Base-by-base conservation (phyloP, 2,888 invertebrate species). In the Diaperis boleti region DNA sequence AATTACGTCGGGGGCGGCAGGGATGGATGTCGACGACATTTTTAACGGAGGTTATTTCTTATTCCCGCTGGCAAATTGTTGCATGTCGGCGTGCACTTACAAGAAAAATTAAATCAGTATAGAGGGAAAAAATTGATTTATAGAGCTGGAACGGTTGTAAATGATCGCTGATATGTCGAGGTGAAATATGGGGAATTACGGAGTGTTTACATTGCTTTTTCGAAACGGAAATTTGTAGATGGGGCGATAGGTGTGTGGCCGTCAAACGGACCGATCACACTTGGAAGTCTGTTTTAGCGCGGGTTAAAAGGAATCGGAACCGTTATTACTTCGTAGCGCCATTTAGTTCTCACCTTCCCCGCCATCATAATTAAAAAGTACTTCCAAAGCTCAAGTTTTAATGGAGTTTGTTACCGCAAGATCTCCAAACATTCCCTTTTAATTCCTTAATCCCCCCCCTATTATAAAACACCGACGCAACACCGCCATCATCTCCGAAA, bases 381-480 rank as follows among this genome's bases (percentile, higher is more conserved):
- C 17, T 39, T 39, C 6, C 39, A 15, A 39, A 17, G 15, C 39
- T 44, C 22, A 33, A 50, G 35, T 35, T 35, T 50, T 50, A 50
- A 50, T 33, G 7, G 50, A 50, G 20, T 50, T 50, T 50, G 7
- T 8, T 31, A 29, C 6, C 14, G 29, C 29, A 47, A 47, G 29
- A 13, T 35, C 33, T 18, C 10, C 33, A 50, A 50, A 50, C 33
- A 33, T 33, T 50, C 17, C 47, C 8, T 29, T 29, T 15, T 47
- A 47, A 31, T 50, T 50, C 50, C 37, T 7, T 50, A 50, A 50
- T 35, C 50, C 33, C 11, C n/a, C n/a, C 15, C 15, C 20, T 50
- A 37, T 50, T 35, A 50, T 33, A 50, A 35, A 50, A 50, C 50
- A 50, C 14, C 29, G 15, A n/a, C 31, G 13, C 26, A 13, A 13